Evolutionary conservation across 1,140 invertebrate genomes (phyloP), one percentile per base, ranked within the genome.

Genomic region (Eriosoma lanigerum): DNA sequence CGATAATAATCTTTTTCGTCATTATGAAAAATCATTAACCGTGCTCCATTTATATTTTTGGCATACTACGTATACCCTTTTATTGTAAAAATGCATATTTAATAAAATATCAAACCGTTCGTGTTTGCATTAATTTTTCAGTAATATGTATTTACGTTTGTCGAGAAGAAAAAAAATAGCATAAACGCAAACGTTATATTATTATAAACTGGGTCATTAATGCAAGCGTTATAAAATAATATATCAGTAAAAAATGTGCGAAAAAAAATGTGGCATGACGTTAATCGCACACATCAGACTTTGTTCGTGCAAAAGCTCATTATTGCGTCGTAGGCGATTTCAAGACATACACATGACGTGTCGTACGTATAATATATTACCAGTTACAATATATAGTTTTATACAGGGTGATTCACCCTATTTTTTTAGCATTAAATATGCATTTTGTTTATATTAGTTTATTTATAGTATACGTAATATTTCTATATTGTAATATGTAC

Each of bases 241-340:
- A 48, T 60, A 60, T 78, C 6, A 21, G 58, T 8, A 78, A 62
- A 26, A 56, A 24, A 58, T 75, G 50, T n/a, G 29, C 56, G 52
- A 44, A 44, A 76, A 58, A 46, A 60, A 62, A 38, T 38, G 32
- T 60, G 4, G 54, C 56, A 46, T 62, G 38, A 60, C 56, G 21
- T 48, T 60, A 78, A 78, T 78, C 75, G 75, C 54, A 48, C 15
- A 78, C 26, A 56, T 78, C 56, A 78, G 56, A 48, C 38, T 29
- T 78, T 48, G 50, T 78, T 78, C 75, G 75, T 78, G 75, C n/a
- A 26, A 60, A 62, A 78, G 21, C 56, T 78, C 75, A 78, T 78
- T 78, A 76, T 8, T 76, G 15, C 8, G 52, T 44, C 54, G 10
- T 56, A 26, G n/a, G 29, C 32, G 19, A 56, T 32, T 24, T n/a